A percentile compares a stretch with the other conserved stretches of the same genome.
These are phyloP conservation scores for Pantherophis guttatus DNA, from an alignment of 2,113 vertebrate genomes.

Conservation along the genomic window DNA sequence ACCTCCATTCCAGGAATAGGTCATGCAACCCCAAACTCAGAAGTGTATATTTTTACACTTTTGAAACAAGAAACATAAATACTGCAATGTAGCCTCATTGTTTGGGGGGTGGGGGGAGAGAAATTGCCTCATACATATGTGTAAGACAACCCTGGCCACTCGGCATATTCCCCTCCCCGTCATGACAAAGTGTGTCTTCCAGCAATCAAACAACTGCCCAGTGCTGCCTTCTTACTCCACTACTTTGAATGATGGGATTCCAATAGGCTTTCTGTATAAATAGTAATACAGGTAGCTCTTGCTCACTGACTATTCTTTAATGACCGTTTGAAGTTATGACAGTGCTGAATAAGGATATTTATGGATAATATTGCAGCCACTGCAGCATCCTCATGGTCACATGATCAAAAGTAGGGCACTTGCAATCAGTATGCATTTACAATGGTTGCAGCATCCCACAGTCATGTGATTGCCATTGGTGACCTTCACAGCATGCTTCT, in stretches of 20 bases:
- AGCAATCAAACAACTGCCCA: background rate
- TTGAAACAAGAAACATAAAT: background rate
- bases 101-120: too few species aligned
- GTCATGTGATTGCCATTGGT: too few species aligned
- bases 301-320: background rate
- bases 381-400: background rate
- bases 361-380: background rate
- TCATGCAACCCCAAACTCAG: background rate
- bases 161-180: background rate
- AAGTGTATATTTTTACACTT: background rate
- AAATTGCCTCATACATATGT: background rate
- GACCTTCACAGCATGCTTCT: too few species aligned
- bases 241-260: background rate
- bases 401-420: too few species aligned
- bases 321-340: background rate
- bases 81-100: background rate
- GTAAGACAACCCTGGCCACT: background rate
- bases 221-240: background rate
- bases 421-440: background rate
- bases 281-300: background rate
- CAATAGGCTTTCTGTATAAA: background rate
- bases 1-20: background rate
- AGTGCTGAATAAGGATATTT: background rate
- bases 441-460: too few species aligned
- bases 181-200: background rate